Evolutionary conservation across 92 coral and sea anemone genomes (phyloP).

Genomic region (Siderastrea siderea): DNA sequence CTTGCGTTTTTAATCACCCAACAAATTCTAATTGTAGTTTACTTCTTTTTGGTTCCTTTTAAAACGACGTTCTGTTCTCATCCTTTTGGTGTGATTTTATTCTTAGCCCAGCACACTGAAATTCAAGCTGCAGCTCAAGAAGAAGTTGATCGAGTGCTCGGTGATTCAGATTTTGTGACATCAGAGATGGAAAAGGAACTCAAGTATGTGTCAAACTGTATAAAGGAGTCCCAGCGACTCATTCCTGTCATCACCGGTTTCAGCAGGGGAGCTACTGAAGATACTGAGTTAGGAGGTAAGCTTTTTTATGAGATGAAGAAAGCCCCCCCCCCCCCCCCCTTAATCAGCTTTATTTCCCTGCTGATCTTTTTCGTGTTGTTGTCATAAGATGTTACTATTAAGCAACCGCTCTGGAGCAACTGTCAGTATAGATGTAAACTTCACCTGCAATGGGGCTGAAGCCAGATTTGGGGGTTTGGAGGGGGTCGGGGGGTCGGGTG

Average conservation of each 20-base stretch:
- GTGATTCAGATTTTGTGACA: conserved; percentile 12
- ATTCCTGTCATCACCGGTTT: conserved; percentile 62
- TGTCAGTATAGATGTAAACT: too few relatives aligned
- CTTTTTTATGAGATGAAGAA: background rate
- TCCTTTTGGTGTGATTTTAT: background rate
- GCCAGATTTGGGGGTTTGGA: too few relatives aligned
- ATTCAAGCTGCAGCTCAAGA: conserved; percentile 54
- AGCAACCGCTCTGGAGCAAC: too few relatives aligned
- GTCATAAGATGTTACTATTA: too few relatives aligned
- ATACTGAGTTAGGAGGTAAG: conserved; percentile 63
- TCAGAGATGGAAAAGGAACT: conserved; percentile 37
- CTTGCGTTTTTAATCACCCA: too few relatives aligned
- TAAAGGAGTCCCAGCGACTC: conserved; percentile 70
- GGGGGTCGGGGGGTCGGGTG: too few relatives aligned
- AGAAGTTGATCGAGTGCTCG: conserved; percentile 54
- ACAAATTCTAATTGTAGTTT: background rate
- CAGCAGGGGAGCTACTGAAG: conserved; percentile 60
- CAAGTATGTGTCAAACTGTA: conserved; percentile 54
- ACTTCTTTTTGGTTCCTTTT: background rate
- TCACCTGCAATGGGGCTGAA: too few relatives aligned
- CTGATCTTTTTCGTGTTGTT: too few relatives aligned
- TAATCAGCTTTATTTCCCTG: too few relatives aligned
- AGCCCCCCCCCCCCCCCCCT: too few relatives aligned
- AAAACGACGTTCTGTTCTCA: background rate
- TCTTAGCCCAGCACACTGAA: conserved; percentile 48